A percentile compares a stretch with the other conserved stretches of the same genome.
Conservation (phyloP, 2,797 vertebrate genomes). For the Lepilemur ruficaudatus region DNA sequence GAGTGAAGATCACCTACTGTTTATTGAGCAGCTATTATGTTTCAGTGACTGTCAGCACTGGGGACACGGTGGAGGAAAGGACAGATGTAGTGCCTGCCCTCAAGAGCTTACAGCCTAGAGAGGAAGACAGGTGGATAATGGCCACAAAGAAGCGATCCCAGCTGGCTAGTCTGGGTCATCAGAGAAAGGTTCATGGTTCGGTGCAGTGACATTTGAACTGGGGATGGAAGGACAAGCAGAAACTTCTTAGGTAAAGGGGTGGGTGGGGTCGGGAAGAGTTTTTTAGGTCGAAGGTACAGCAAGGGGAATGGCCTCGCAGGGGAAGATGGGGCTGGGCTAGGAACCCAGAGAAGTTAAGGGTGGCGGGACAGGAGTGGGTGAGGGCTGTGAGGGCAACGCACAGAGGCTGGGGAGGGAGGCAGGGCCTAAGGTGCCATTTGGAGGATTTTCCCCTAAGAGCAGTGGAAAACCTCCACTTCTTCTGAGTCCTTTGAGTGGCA, state of each 20-base stretch:
- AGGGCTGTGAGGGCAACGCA: not conserved
- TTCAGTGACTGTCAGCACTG: not conserved
- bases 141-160: no score
- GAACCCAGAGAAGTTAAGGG: not conserved
- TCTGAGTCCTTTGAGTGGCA: not conserved
- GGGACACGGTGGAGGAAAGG: not conserved
- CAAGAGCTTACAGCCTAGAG: not conserved
- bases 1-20: not conserved
- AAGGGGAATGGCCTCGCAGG: not conserved
- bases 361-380: not conserved
- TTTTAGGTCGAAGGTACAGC: not conserved
- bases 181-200: not conserved
- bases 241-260: not conserved
- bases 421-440: not conserved
- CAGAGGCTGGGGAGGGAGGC: no score
- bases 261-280: accelerated
- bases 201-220: not conserved
- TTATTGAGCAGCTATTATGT: not conserved
- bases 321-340: accelerated
- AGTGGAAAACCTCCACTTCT: not conserved
- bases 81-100: not conserved
- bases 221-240: not conserved
- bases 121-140: not conserved
- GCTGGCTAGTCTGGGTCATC: no score
- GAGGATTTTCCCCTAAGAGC: not conserved